Percentiles rank a stretch among this genome's conserved stretches.
These are phyloP conservation scores for Cephalotes varians DNA, from an alignment of 2,888 invertebrate genomes.

Conservation along the genomic window DNA sequence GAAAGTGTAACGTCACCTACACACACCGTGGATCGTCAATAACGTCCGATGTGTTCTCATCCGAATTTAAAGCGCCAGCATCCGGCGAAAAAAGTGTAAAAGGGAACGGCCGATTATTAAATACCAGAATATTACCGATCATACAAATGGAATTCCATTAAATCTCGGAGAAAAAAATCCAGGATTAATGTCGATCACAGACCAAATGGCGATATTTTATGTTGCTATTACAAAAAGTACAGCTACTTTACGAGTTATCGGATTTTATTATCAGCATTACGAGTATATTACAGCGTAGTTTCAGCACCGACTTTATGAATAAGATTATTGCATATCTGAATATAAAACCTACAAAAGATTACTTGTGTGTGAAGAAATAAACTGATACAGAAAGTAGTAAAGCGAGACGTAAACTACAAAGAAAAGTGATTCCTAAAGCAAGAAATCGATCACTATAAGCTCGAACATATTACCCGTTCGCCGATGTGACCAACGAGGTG, in stretches of 20 bases:
- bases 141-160: slow-evolving; percentile 48
- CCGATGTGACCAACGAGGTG: slow-evolving; percentile 34
- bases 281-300: neutral
- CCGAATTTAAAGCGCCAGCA: slow-evolving; percentile 44
- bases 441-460: slow-evolving; percentile 20
- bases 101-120: slow-evolving; percentile 47
- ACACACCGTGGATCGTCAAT: slow-evolving; percentile 43
- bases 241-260: slow-evolving; percentile 30
- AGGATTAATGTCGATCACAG: slow-evolving; percentile 35
- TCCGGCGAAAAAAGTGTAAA: slow-evolving; percentile 36
- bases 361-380: neutral
- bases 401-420: neutral
- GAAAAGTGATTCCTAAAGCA: slow-evolving; percentile 3
- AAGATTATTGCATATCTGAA: slow-evolving; percentile 2
- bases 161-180: slow-evolving; percentile 26
- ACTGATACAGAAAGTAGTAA: slow-evolving; percentile 2
- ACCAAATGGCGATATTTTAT: slow-evolving; percentile 28
- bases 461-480: neutral
- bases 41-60: slow-evolving; percentile 43
- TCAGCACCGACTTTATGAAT: slow-evolving; percentile 10
- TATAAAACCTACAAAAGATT: slow-evolving; percentile 1
- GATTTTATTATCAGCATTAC: neutral
- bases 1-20: slow-evolving; percentile 51
- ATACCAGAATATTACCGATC: slow-evolving; percentile 42
- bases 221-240: slow-evolving; percentile 21